A percentile compares a stretch with the other conserved stretches of the same genome.
Conservation (phyloP, 2,113 vertebrate genomes). For the Cathartes aura region DNA sequence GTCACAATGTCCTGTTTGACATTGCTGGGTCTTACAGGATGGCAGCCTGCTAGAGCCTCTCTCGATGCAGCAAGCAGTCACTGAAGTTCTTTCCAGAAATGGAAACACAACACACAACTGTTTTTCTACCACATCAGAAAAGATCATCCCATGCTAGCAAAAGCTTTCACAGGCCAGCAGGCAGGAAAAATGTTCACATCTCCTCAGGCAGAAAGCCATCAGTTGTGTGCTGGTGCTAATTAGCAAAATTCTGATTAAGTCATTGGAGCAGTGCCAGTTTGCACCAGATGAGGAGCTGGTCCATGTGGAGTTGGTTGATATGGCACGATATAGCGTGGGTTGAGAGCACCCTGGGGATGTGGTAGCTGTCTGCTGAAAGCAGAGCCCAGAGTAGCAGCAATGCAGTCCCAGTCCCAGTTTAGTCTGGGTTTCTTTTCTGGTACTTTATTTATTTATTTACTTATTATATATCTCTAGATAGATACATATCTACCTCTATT, state of each 20-base stretch:
- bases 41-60: neutral
- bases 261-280: slow-evolving; percentile 15
- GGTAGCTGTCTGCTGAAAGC: neutral
- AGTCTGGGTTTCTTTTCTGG: neutral
- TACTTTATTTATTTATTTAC: neutral
- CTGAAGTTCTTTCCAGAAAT: neutral
- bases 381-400: neutral
- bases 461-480: neutral
- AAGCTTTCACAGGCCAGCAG: slow-evolving; percentile 50
- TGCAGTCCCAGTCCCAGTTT: neutral
- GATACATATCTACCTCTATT: neutral
- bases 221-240: slow-evolving; percentile 7
- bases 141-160: slow-evolving; percentile 16
- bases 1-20: neutral
- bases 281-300: slow-evolving; percentile 7
- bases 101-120: neutral
- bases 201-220: slow-evolving; percentile 38
- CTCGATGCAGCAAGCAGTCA: accelerated
- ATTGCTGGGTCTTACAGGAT: neutral
- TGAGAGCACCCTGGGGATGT: neutral
- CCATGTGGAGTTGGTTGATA: neutral
- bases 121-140: neutral
- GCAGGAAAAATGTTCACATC: neutral
- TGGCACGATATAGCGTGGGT: accelerated
- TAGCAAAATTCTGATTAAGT: slow-evolving; percentile 40